Base-by-base conservation (phyloP, 2,113 vertebrate genomes). In the Zingel zingel region DNA sequence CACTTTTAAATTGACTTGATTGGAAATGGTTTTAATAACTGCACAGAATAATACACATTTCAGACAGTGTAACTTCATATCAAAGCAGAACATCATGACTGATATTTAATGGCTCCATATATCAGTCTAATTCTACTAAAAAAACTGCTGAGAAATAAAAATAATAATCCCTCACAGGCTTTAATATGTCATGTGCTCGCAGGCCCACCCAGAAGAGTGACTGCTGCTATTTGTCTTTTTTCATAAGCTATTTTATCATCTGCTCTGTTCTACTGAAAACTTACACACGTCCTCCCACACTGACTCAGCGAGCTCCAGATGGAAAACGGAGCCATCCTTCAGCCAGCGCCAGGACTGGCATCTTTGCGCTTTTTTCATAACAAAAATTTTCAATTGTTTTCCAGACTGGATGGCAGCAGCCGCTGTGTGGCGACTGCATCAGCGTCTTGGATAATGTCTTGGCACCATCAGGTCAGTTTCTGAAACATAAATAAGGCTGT, bases 401-500 rank as follows among this genome's bases (percentile, higher is more conserved):
- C 93, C 94, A 96, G 93, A 93, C 91, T 86, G 84, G 82, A 92
- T 90, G 89, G 94, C 96, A 96, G 85, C 86, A 71, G 84, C 69
- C 67, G 62, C 86, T 62, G 84, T 80, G 89, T 66, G 84, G 77
- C 65, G 82, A 84, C 93, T 92, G 90, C 89, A 83, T 90, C 74
- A 57, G n/a, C 79, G 77, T 86, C 93, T 95, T 94, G 95, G 92
- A 93, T 95, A 94, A 95, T 93, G 93, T 94, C 93, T 95, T 94
- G 92, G 94, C 92, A 95, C 82, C 63, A 88, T 91, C 86, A 53
- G 66, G 72, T 92, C 68, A 82, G 77, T 85, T 92, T 91, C 72
- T 91, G 93, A 94, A 95, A 95, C 87, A 94, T 94, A 96, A 95
- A 95, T 88, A 88, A 27, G 88, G 82, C 70, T 56, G 92, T 89